phyloP scores from a whole-genome alignment of 2,888 invertebrate species.

The Eupithecia centaureata region DNA sequence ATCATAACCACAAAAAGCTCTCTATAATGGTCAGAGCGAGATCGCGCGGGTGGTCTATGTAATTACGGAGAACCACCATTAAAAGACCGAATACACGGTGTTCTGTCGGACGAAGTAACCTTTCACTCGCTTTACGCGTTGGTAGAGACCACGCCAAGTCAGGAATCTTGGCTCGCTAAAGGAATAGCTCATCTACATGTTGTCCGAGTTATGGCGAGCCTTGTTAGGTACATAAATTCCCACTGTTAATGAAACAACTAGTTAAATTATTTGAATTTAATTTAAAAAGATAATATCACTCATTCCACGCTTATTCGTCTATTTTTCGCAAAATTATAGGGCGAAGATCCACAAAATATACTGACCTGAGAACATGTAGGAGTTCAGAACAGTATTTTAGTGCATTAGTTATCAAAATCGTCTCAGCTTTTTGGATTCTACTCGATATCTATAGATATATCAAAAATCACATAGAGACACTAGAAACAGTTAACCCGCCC shows the following conservation, averaged over 20 bases:
- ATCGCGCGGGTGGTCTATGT: slow-evolving; percentile 76
- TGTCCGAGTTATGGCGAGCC: not conserved
- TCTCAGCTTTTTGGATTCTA: not conserved
- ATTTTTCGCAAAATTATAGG: not conserved
- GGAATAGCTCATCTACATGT: not conserved
- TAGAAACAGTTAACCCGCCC: too few relatives aligned
- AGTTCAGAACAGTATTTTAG: not conserved
- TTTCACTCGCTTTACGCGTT: not conserved
- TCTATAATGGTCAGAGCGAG: slow-evolving; percentile 61
- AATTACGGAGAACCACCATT: slow-evolving; percentile 62
- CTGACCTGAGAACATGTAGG: not conserved
- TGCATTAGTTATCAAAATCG: not conserved
- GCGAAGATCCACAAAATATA: not conserved
- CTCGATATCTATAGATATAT: not conserved
- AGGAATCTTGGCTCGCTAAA: not conserved
- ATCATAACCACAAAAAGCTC: slow-evolving; percentile 68
- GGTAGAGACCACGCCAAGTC: not conserved
- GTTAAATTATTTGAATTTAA: too few relatives aligned
- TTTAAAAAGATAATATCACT: too few relatives aligned
- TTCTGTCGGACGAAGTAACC: not conserved
- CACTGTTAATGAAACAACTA: too few relatives aligned
- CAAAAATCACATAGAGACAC: not conserved
- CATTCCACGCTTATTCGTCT: too few relatives aligned
- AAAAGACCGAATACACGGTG: slow-evolving; percentile 7
- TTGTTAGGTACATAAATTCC: too few relatives aligned